These are phyloP conservation scores for Orchesella cincta DNA, from an alignment of 1,140 invertebrate genomes.

Conservation along the genomic window DNA sequence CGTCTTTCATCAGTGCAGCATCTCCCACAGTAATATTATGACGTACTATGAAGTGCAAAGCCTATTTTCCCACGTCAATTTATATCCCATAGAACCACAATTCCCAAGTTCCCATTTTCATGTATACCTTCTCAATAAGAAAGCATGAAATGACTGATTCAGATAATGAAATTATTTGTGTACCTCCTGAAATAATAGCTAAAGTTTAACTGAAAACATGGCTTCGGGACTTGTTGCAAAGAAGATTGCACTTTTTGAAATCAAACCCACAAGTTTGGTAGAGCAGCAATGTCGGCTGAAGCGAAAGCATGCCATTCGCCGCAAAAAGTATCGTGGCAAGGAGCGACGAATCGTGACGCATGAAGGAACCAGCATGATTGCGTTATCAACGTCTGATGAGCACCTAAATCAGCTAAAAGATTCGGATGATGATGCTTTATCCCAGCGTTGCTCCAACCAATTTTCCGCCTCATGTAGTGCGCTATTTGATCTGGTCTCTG, in stretches of 20 bases:
- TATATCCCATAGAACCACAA: no score
- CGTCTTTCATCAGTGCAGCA: no score
- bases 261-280: background rate
- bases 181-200: no score
- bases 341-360: conserved; percentile 21
- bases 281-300: conserved; percentile 37
- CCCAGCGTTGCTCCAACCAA: conserved; percentile 23
- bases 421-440: background rate
- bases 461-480: conserved; percentile 42
- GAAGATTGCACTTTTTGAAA: conserved; percentile 45
- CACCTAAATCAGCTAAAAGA: conserved; percentile 8
- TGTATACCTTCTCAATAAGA: no score
- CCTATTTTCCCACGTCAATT: no score
- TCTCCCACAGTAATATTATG: no score
- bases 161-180: no score
- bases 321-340: conserved; percentile 27
- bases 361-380: background rate
- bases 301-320: conserved; percentile 39
- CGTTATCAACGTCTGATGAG: background rate
- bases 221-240: conserved; percentile 38
- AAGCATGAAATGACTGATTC: no score
- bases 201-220: conserved; percentile 14
- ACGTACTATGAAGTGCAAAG: no score
- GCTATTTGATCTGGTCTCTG: conserved; percentile 11
- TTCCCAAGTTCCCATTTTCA: no score